Base-by-base conservation (phyloP, 2,797 vertebrate genomes). In the Gymnodraco acuticeps region DNA sequence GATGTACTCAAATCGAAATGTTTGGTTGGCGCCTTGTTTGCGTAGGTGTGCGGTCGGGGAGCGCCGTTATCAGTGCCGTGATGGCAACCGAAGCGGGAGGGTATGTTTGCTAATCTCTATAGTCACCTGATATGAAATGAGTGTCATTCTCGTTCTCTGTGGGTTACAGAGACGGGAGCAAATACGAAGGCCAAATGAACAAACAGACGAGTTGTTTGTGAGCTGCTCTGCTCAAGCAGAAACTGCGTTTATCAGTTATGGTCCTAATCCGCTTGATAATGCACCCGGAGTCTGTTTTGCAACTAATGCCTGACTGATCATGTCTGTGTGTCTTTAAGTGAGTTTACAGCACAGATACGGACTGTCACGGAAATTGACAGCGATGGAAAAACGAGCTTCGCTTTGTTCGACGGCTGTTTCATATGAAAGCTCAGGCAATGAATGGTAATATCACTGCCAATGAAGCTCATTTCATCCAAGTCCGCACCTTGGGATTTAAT, bases 181-280 rank as follows among this genome's bases (percentile, higher is more conserved):
- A 90, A 92, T 75, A 90, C 8, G 63, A 70, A 70, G 84, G 75
- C 82, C 79, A 80, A 86, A 88, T 80, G 76, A 90, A 85, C 84
- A 89, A 89, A 89, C 75, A 85, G 72, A 81, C 42, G 70, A 83
- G 69, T 85, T 87, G 87, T 89, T 89, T 88, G 85, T 72, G 68
- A 78, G 61, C 78, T 58, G 86, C 84, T 89, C 77, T 59, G 82
- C 86, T 75, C 61, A n/a, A n/a, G n/a, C n/a, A n/a, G n/a, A n/a
- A n/a, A 43, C 72, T 64, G 79, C 62, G 50, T 83, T 90, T 87
- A 87, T 90, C 89, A 78, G 81, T 82, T 79, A 70, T 69, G 62
- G 75, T 75, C 69, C 77, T 88, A 90, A 92, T 92, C 88, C 16
- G 56, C 80, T 70, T 69, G 81, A 87, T 93, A 89, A 92, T 82